Base-by-base conservation (phyloP, 2,797 vertebrate genomes). In the Tapirus indicus region DNA sequence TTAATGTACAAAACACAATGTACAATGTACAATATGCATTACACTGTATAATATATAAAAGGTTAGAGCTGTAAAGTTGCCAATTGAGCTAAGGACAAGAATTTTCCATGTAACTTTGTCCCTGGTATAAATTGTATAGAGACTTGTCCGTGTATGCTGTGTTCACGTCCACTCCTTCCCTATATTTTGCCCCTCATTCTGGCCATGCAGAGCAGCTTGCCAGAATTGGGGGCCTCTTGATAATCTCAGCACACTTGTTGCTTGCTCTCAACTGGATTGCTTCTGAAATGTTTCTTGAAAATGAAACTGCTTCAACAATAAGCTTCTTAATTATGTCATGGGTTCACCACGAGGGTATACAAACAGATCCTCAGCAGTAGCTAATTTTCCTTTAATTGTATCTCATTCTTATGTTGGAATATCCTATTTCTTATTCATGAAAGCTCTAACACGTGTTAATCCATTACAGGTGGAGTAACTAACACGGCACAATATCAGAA, bases 401-500 rank as follows among this genome's bases (percentile, higher is more conserved):
- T 97, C 88, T 98, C 74, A 29, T 72, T 96, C 91, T 95, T 97
- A 11, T 89, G 96, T 97, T 91, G 49, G 66, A 96, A 52, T 79
- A 69, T 64, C n/a, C 64, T 75, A 52, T 93, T 94, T 92, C 66
- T 94, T 95, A 96, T 96, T 60, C 85, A 69, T 85, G 38, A 95
- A 97, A 98, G 82, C 83, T 64, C 27, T 99, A 98, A 98, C 95
- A 56, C 88, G 14, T 98, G 93, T 97, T 85, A 97, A 93, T 99
- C 95, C 98, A 88, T 99, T 99, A 4, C 98, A 99, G 99, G 99
- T 98, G 99, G 99, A 90, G 99, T 99, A 97, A 99, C 99, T 95
- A 99, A 99, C 98, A 99, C 99, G 1, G 99, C 99, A 86, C 99
- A 99, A 84, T 99, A 99, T 98, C 99, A 99, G 98, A 99, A 99